Conservation (phyloP, 2,113 vertebrate species). For the Austrofundulus limnaeus region DNA sequence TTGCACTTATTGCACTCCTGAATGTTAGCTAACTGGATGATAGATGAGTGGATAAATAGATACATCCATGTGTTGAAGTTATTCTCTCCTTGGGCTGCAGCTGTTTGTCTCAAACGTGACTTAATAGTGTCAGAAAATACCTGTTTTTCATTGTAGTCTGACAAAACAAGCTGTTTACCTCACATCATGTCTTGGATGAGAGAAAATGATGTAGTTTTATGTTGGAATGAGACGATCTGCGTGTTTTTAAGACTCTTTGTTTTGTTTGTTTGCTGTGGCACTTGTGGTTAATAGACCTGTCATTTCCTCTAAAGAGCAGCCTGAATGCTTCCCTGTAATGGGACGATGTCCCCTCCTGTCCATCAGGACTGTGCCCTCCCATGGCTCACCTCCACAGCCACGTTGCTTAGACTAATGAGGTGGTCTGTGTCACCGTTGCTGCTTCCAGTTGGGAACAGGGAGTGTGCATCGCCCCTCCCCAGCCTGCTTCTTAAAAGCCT, state of each 20-base stretch:
- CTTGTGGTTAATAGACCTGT: constrained; percentile 62
- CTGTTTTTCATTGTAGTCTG: too few species aligned
- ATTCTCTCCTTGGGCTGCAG: too few species aligned
- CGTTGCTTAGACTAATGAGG: constrained; percentile 40
- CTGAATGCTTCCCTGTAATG: constrained; percentile 58
- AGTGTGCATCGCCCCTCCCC: background rate
- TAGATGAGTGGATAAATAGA: too few species aligned
- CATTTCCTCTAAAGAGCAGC: constrained; percentile 59
- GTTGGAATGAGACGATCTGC: background rate
- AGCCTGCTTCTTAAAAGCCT: constrained; percentile 20
- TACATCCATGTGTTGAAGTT: too few species aligned
- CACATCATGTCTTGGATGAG: constrained; percentile 16
- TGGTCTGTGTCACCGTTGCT: constrained; percentile 42
- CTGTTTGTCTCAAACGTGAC: too few species aligned
- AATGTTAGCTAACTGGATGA: too few species aligned
- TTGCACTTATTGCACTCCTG: too few species aligned
- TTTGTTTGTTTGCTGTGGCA: constrained; percentile 6
- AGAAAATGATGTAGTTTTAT: constrained; percentile 1
- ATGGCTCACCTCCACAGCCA: constrained; percentile 30
- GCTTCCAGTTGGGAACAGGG: constrained; percentile 31
- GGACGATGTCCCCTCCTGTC: constrained; percentile 55
- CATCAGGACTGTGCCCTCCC: constrained; percentile 19
- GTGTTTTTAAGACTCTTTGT: background rate
- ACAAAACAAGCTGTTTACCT: too few species aligned
- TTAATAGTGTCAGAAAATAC: too few species aligned